These are phyloP conservation scores for Lysiphlebus fabarum DNA, from an alignment of 1,140 invertebrate genomes.

Conservation along the genomic window DNA sequence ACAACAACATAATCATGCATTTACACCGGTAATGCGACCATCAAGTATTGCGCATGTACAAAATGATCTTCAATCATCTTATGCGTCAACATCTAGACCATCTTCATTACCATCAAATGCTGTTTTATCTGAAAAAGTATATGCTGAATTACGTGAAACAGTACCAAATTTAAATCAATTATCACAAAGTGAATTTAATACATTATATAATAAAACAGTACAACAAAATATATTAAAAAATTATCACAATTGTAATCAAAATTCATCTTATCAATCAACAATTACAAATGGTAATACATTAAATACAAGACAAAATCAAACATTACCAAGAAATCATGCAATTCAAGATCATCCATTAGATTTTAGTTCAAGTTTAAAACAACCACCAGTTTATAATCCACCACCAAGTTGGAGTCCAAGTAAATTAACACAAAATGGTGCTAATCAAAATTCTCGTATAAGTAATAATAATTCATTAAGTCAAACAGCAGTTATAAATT, in stretches of 20 bases:
- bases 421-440: conserved; percentile 42
- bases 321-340: conserved; percentile 31
- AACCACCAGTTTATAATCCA: conserved; percentile 48
- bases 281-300: no score
- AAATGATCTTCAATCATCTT: conserved; percentile 32
- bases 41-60: conserved; percentile 35
- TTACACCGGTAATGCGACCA: conserved; percentile 11
- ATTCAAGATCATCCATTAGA: conserved; percentile 37
- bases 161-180: conserved; percentile 50
- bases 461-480: conserved; percentile 27
- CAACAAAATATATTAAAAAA: conserved; percentile 52
- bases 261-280: background rate
- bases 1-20: conserved; percentile 25
- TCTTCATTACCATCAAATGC: conserved; percentile 23
- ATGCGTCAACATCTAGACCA: conserved; percentile 26
- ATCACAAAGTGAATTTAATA: conserved; percentile 53
- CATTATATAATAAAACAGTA: conserved; percentile 52
- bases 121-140: conserved; percentile 46
- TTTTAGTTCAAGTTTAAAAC: conserved; percentile 45
- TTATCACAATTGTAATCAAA: conserved; percentile 32
- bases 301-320: conserved; percentile 34
- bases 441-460: conserved; percentile 30
- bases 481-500: conserved; percentile 35
- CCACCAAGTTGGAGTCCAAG: conserved; percentile 45
- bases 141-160: conserved; percentile 48